Evolutionary conservation across 35 echinoderm and acorn worm genomes (phyloP).

Genomic region (Diadema setosum): DNA sequence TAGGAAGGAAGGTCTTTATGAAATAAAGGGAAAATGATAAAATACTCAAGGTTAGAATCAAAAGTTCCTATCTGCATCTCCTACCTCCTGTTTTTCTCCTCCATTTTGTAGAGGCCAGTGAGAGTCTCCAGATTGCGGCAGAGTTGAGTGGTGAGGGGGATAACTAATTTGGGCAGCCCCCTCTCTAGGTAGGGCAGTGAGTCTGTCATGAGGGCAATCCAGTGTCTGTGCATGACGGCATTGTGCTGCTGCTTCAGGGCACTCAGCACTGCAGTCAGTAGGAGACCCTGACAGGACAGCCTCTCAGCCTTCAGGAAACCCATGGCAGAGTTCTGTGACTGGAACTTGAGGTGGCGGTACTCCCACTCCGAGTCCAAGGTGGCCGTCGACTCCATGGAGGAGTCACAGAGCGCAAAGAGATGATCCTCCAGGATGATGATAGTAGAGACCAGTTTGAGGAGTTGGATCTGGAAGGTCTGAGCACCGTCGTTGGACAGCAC

Average conservation of each 20-base stretch:
- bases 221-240: constrained; percentile 91
- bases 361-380: constrained; percentile 69
- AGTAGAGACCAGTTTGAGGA: constrained; percentile 73
- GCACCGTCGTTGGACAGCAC: constrained; percentile 64
- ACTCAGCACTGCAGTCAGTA: constrained; percentile 74
- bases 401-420: constrained; percentile 79
- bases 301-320: constrained; percentile 72
- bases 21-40: too few relatives aligned
- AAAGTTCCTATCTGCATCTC: too few relatives aligned
- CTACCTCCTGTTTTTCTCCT: constrained; percentile 63
- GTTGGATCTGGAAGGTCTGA: constrained; percentile 90
- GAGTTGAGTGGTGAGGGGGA: constrained; percentile 79
- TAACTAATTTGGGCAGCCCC: constrained; percentile 70
- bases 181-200: constrained; percentile 80
- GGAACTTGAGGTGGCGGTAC: constrained; percentile 67
- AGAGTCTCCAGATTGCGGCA: constrained; percentile 89
- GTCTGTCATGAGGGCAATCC: constrained; percentile 83
- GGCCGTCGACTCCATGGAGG: constrained; percentile 7
- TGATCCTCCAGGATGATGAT: constrained; percentile 96
- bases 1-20: too few relatives aligned
- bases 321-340: constrained; percentile 60
- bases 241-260: constrained; percentile 93
- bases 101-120: constrained; percentile 50
- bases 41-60: too few relatives aligned
- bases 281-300: constrained; percentile 69